phyloP scores from a whole-genome alignment of 2,888 invertebrate genomes.

The Melanophora roralis region DNA sequence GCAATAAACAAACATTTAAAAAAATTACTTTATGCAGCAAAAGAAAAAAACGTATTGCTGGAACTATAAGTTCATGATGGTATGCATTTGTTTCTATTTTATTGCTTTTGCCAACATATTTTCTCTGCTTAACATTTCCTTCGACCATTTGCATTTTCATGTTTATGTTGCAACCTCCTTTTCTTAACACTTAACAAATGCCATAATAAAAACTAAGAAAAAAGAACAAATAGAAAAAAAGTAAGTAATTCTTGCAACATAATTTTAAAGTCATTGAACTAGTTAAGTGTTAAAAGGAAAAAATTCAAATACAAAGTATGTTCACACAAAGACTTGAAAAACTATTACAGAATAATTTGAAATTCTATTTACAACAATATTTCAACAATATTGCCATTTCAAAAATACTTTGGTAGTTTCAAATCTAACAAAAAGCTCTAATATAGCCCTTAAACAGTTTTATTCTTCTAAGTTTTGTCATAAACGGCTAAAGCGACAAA shows the following conservation, averaged over 20 bases:
- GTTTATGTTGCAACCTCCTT: constrained; percentile 35
- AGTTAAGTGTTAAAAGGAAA: neutral
- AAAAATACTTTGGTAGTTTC: no score
- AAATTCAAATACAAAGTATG: no score
- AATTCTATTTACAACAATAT: no score
- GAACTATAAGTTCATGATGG: constrained; percentile 55
- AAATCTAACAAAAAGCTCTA: no score
- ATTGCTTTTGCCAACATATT: neutral
- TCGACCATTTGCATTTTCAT: neutral
- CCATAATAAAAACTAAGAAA: neutral
- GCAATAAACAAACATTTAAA: neutral
- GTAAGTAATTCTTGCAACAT: constrained; percentile 6
- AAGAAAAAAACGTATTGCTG: constrained; percentile 32
- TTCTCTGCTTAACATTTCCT: neutral
- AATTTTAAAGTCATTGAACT: constrained; percentile 42
- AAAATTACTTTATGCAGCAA: neutral
- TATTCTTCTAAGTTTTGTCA: no score
- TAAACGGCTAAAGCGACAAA: no score
- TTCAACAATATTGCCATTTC: no score
- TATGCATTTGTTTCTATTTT: constrained; percentile 34
- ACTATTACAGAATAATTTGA: no score
- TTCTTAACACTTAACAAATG: constrained; percentile 37
- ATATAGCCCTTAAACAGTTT: no score
- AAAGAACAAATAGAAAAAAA: neutral
- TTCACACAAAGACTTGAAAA: no score